These are phyloP conservation scores for Parauchenoglanis punctatus DNA, from an alignment of 2,797 vertebrate genomes.

Conservation along the genomic window DNA sequence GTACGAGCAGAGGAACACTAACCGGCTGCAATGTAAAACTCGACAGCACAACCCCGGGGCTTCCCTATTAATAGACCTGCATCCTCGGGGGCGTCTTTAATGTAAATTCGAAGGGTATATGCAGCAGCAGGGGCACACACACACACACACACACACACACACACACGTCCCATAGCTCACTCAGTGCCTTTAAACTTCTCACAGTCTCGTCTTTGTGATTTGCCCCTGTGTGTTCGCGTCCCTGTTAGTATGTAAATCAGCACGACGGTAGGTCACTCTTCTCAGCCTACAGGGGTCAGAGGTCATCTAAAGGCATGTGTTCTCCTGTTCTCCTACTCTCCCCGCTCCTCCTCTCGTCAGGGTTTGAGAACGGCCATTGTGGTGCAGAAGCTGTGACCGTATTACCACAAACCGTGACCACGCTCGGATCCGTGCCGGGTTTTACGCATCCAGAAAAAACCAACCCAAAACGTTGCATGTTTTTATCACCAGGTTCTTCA, in stretches of 20 bases:
- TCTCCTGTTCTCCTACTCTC: not conserved
- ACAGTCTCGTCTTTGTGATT: conserved; percentile 48
- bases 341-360: conserved; percentile 18
- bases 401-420: not conserved
- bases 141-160: conserved; percentile 38
- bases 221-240: not conserved
- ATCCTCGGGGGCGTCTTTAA: conserved; percentile 61
- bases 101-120: conserved; percentile 66
- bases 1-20: conserved; percentile 30
- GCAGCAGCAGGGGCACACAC: conserved; percentile 54
- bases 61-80: conserved; percentile 57
- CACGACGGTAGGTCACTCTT: conserved; percentile 31
- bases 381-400: not conserved
- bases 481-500: no score
- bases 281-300: conserved; percentile 33
- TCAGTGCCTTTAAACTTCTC: conserved; percentile 10
- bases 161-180: conserved; percentile 27
- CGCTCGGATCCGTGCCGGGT: not conserved
- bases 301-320: conserved; percentile 40
- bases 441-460: not conserved
- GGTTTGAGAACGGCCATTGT: conserved; percentile 6
- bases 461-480: no score
- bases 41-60: not conserved
- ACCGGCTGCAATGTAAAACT: conserved; percentile 24
- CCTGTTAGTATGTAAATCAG: conserved; percentile 50